phyloP scores from a whole-genome alignment of 2,797 vertebrate genomes.

The Crossoptilon crossoptilon region DNA sequence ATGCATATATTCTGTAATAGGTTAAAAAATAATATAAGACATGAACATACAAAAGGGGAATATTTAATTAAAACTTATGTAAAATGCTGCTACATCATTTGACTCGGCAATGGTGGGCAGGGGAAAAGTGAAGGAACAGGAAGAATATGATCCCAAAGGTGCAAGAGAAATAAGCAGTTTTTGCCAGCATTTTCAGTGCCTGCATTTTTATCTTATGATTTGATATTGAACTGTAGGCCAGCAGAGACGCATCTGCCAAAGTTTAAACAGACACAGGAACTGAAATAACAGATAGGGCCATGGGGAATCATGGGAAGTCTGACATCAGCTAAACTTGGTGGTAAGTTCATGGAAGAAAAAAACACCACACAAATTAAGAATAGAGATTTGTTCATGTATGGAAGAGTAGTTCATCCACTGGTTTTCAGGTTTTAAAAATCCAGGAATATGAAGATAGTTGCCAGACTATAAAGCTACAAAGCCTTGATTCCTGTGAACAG shows the following conservation, averaged over 20 bases:
- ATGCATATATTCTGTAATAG: not conserved
- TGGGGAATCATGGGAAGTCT: not conserved
- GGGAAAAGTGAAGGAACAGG: not conserved
- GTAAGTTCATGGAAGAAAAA: not conserved
- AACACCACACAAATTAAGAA: not conserved
- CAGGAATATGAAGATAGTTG: not conserved
- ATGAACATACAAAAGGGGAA: not conserved
- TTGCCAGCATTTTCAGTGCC: not conserved
- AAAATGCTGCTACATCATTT: not conserved
- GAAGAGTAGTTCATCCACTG: not conserved
- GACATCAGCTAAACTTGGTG: not conserved
- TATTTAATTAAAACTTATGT: not conserved
- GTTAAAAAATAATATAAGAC: not conserved
- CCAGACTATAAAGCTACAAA: not conserved
- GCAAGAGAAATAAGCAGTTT: not conserved
- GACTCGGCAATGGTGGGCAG: not conserved
- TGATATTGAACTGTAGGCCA: not conserved
- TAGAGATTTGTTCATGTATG: not conserved
- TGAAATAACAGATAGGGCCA: not conserved
- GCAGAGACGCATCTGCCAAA: not conserved
- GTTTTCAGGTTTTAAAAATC: not conserved
- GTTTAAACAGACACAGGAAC: not conserved
- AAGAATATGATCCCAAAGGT: not conserved
- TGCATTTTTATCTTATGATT: constrained; percentile 7
- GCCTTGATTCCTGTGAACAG: not conserved